Base-by-base conservation (phyloP, 2,797 vertebrate genomes). In the Alectoris magna region DNA sequence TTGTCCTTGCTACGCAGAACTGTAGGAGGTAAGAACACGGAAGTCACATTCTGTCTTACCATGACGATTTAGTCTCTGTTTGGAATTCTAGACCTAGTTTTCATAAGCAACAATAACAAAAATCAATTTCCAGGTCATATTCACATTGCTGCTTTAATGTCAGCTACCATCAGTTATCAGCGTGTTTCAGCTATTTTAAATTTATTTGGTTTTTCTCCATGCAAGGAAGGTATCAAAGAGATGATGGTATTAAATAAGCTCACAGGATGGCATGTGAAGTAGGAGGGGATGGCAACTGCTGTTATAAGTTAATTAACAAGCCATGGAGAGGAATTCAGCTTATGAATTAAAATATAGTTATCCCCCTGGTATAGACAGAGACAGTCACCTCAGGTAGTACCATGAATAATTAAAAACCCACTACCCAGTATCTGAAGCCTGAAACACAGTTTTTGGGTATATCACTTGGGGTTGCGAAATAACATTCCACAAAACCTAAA, bases 291-390 rank as follows among this genome's bases (percentile, higher is more conserved):
- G 18, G 36, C 29, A 85, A 34, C 39, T 88, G 38, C 27, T 90
- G n/a, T 77, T 87, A 48, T 58, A 69, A 87, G 56, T 36, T 72
- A 73, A 75, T 88, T 90, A 92, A 55, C 63, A 68, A 87, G 13
- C 5, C 49, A 34, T n/a, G 48, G 64, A 91, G 51, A 24, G 58
- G 72, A 56, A 82, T 79, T 80, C 48, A 49, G 44, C 68, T 76
- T 56, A 49, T 53, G 38, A 55, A 36, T 46, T 56, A 70, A 90
- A 94, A 87, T 41, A 44, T 7, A 71, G 53, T 29, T 1, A 1
- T 49, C 60, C 87, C 17, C 18, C 34, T 89, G 24, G 7, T 70
- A 58, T 6, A 78, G 78, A 41, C 10, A 85, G 29, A 29, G 26
- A 63, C 66, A 55, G 19, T 77, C 49, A 80, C 36, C 46, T 88